Base-by-base conservation (phyloP, 2,797 vertebrate genomes). In the Xenentodon cancila region DNA sequence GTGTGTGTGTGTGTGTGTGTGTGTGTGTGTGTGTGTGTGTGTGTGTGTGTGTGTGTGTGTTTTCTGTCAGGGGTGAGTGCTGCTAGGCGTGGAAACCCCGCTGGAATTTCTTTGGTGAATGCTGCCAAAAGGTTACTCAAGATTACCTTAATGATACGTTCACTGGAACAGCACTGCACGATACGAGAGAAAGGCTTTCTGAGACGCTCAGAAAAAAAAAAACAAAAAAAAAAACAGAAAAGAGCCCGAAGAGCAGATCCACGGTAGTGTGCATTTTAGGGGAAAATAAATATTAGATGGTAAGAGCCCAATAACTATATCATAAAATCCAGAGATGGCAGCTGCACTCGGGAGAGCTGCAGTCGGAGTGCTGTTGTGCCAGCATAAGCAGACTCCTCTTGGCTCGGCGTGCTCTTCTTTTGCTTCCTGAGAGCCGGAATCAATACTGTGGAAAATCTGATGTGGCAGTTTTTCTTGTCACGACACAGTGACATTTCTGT, bases 61-160 rank as follows among this genome's bases (percentile, higher is more conserved):
- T 82, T 56, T 77, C 64, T 79, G 80, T 82, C 76, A 70, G 79
- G 55, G 89, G 79, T 47, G 22, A 81, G 77, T 11, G 59, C 62
- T 80, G 71, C 73, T 42, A 71, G 69, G 78, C 57, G 65, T 71
- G 81, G 64, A 79, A 86, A 83, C 62, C 71, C 58, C 73, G 71
- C 57, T 74, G 78, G 84, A 84, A 74, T 77, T 55, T 77, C 54
- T 49, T 20, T 47, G 64, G 27, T 8, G 48, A 75, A 37, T 1
- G 54, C 67, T 80, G 80, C 79, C 83, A 83, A 79, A 75, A 40
- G 69, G 72, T 75, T 70, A 74, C 68, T 61, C 57, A 54, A 75
- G 77, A 82, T 79, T 50, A 48, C 56, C 50, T 53, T 27, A 77
- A 77, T 66, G 72, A 79, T 64, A 73, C 70, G 59, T 84, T 64